Base-by-base conservation (phyloP, 2,888 invertebrate species). In the Agrochola macilenta region DNA sequence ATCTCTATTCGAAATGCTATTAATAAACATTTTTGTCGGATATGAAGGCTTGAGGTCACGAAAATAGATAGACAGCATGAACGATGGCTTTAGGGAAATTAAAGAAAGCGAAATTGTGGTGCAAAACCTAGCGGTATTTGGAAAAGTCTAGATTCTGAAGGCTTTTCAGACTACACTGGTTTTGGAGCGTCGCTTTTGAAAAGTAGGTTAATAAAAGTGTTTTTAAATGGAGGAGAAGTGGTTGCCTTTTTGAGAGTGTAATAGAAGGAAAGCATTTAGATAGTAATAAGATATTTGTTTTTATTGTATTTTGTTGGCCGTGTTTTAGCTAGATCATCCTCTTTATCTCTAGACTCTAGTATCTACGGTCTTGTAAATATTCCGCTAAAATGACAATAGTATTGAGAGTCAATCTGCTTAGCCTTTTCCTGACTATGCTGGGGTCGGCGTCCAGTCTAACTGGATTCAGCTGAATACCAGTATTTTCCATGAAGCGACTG, bases 11-110 rank as follows among this genome's bases (percentile, higher is more conserved):
- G 43, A 78, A 79, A 74, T 5, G 52, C 77, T 68, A 82, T 86
- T 82, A 81, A 79, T 82, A 87, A 79, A 77, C 74, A 70, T 83
- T 80, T 60, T 80, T 60, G 79, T 84, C 81, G 76, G 77, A 81
- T 78, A 74, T 80, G 81, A 86, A 69, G 52, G 64, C 70, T 82
- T 79, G 74, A 84, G 82, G 85, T 77, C 82, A 82, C 73, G 81
- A 84, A 76, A 75, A 54, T n/a, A 74, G 82, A 81, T 87, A 88
- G 92, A 90, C 93, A 91, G 84, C 64, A 83, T 89, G 91, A 92
- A 89, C 80, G 92, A 92, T 90, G 83, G 87, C 81, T 90, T 89
- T 91, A 91, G 89, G 90, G 90, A 91, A 93, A 93, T 91, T 90
- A 90, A 89, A 89, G 92, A 91, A 92, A 92, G 88, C 89, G 87